These are phyloP conservation scores for Crambe crambe DNA, from an alignment of 37 sponge, comb jelly and placozoan genomes.

Conservation along the genomic window DNA sequence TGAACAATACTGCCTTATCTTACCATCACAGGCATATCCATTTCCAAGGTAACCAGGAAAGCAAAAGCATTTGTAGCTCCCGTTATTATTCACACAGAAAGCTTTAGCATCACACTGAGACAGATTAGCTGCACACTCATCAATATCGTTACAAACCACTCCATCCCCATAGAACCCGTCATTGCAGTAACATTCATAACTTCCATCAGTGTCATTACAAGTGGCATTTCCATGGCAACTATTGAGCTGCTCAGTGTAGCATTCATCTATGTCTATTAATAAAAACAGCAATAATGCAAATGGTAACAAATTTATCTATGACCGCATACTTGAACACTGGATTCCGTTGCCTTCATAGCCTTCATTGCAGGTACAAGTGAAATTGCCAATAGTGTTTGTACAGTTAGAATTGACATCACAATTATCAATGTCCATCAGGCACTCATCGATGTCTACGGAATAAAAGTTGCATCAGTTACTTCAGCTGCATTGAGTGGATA, in stretches of 20 bases:
- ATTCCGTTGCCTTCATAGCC: conserved; percentile 35
- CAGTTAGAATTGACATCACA: conserved; percentile 29
- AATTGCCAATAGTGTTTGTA: conserved; percentile 46
- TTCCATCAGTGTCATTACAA: conserved; percentile 61
- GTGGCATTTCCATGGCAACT: conserved; percentile 11
- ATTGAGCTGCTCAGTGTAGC: neutral
- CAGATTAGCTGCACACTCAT: neutral
- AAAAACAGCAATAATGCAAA: too few relatives aligned
- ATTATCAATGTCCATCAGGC: neutral
- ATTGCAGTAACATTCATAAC: conserved; percentile 47
- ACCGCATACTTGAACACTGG: neutral
- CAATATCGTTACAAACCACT: neutral
- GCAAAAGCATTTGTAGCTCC: conserved; percentile 18
- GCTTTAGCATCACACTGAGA: neutral
- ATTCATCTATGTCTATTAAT: conserved; percentile 72
- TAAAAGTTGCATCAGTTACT: neutral
- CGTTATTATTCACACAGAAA: neutral
- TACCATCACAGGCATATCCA: conserved; percentile 6
- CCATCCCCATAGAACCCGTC: conserved; percentile 23
- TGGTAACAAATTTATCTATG: too few relatives aligned
- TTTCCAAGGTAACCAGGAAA: conserved; percentile 9
- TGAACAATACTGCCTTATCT: neutral
- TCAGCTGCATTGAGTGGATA: neutral
- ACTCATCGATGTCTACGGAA: conserved; percentile 42
- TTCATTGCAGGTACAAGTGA: conserved; percentile 27